These are phyloP conservation scores for Apodemus speciosus DNA, from an alignment of 2,113 vertebrate genomes.

Conservation along the genomic window DNA sequence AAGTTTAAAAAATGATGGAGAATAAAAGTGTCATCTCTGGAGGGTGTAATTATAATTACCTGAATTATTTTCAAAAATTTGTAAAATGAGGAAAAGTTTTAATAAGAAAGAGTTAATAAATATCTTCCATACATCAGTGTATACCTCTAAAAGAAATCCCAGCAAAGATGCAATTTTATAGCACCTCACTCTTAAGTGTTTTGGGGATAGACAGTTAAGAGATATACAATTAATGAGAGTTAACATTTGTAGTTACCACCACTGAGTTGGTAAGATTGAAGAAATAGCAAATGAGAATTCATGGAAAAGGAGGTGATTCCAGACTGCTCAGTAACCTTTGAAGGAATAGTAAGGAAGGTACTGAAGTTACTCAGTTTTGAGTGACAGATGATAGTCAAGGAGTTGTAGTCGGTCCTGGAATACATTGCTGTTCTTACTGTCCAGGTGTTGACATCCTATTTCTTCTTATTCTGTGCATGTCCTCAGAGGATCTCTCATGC, in stretches of 20 bases:
- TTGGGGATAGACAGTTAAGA: background rate
- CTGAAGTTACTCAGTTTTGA: slow-evolving; percentile 16
- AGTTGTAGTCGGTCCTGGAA: background rate
- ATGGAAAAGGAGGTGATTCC: slow-evolving; percentile 56
- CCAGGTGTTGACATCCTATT: background rate
- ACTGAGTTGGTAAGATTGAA: slow-evolving; percentile 25
- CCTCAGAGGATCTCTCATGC: background rate
- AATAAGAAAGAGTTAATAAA: slow-evolving; percentile 51
- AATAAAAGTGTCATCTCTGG: slow-evolving; percentile 31
- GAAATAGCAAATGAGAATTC: slow-evolving; percentile 51
- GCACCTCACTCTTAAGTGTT: slow-evolving; percentile 55
- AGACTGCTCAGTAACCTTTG: slow-evolving; percentile 26
- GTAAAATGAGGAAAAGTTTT: slow-evolving; percentile 56
- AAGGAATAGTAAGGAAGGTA: slow-evolving; percentile 23
- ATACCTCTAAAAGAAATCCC: slow-evolving; percentile 55
- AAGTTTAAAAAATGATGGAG: slow-evolving; percentile 37
- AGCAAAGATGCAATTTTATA: slow-evolving; percentile 51
- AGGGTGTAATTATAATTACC: slow-evolving; percentile 16
- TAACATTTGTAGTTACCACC: slow-evolving; percentile 10
- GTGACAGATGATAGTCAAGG: background rate
- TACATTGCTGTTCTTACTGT: slow-evolving; percentile 12
- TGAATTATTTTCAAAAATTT: slow-evolving; percentile 53
- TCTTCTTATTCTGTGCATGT: slow-evolving; percentile 3
- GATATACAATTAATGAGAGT: background rate
- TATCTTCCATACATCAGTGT: background rate